Evolutionary conservation across 2,113 vertebrate species (phyloP).

Genomic region (Cynoglossus semilaevis): DNA sequence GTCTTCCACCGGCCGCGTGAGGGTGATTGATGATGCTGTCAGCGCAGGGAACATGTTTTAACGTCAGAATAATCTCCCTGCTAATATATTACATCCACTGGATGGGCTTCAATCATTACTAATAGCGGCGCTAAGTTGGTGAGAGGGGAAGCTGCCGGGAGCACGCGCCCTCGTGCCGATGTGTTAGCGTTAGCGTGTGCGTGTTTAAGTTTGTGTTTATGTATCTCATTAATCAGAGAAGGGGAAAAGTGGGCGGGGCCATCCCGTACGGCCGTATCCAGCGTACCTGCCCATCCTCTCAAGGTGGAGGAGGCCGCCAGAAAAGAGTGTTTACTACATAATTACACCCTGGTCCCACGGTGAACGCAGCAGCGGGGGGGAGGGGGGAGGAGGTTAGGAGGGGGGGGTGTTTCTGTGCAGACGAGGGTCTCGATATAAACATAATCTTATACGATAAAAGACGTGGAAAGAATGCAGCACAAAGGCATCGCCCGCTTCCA

Average conservation of each 20-base stretch:
- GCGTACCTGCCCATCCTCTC: background rate
- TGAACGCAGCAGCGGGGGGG: constrained; percentile 47
- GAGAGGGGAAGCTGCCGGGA: constrained; percentile 59
- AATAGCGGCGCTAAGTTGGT: constrained; percentile 74
- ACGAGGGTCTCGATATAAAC: constrained; percentile 65
- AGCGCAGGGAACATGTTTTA: constrained; percentile 74
- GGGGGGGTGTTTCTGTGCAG: constrained; percentile 55
- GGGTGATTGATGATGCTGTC: constrained; percentile 80
- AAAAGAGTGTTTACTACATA: constrained; percentile 64
- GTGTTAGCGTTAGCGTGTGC: constrained; percentile 11
- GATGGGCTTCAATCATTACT: constrained; percentile 77
- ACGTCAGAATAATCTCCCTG: constrained; percentile 79
- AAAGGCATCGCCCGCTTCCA: constrained; percentile 59
- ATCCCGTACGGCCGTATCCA: constrained; percentile 63
- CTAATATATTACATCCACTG: constrained; percentile 80
- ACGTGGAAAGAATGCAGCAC: constrained; percentile 63
- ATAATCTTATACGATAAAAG: constrained; percentile 66
- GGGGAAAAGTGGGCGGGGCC: constrained; percentile 56
- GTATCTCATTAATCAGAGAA: constrained; percentile 65
- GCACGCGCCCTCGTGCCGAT: constrained; percentile 53
- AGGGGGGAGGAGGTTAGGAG: too few relatives aligned
- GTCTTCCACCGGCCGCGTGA: constrained; percentile 75
- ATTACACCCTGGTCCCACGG: constrained; percentile 55
- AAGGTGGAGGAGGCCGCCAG: constrained; percentile 54
- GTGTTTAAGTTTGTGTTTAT: constrained; percentile 24